These are phyloP conservation scores for Rhinella marina DNA, from an alignment of 2,797 vertebrate genomes.

Conservation along the genomic window DNA sequence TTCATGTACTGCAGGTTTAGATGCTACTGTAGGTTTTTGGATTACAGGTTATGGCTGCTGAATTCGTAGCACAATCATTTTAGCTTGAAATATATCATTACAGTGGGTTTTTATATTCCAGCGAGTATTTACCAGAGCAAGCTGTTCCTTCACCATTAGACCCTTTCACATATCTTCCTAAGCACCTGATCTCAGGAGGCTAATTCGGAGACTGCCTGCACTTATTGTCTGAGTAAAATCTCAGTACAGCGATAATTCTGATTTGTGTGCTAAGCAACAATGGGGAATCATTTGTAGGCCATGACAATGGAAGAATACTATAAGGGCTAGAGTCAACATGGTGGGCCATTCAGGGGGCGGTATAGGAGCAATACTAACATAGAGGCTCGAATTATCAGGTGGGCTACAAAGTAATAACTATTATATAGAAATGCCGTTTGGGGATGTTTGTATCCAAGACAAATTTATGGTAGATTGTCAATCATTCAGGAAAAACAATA, in stretches of 20 bases:
- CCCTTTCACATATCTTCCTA: conserved; percentile 19
- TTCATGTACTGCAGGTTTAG: not conserved
- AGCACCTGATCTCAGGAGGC: conserved; percentile 40
- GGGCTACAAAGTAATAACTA: too few relatives aligned
- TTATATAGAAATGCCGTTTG: too few relatives aligned
- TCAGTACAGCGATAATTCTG: conserved; percentile 7
- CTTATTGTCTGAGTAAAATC: not conserved
- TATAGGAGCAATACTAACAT: not conserved
- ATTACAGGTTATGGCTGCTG: not conserved
- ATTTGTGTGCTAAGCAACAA: conserved; percentile 7
- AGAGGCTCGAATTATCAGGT: too few relatives aligned
- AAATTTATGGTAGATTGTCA: too few relatives aligned
- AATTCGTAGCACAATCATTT: not conserved
- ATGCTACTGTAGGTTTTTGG: not conserved
- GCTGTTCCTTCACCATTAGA: conserved; percentile 24
- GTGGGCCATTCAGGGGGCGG: not conserved
- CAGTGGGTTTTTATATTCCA: conserved; percentile 15
- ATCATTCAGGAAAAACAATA: too few relatives aligned
- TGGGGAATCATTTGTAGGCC: not conserved
- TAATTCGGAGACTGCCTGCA: not conserved
- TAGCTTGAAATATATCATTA: conserved; percentile 9
- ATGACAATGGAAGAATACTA: not conserved
- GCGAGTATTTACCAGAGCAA: conserved; percentile 13
- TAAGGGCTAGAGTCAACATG: not conserved
- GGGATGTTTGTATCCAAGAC: too few relatives aligned